phyloP scores from a whole-genome alignment of 2,113 vertebrate genomes.

The Pavo muticus region DNA sequence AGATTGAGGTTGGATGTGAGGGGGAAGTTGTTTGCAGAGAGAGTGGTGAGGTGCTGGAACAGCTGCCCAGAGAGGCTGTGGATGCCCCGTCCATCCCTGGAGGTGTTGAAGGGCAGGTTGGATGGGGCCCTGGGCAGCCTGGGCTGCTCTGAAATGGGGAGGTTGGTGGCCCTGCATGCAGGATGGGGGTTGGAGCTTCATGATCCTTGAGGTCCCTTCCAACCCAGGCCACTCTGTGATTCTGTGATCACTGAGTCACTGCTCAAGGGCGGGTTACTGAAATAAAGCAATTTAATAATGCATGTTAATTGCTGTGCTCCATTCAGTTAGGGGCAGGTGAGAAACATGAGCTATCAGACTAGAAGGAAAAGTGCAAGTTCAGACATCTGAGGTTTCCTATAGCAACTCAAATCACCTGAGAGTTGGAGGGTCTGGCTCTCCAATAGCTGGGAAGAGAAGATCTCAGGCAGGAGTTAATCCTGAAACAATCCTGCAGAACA shows the following conservation, averaged over 20 bases:
- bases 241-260: not conserved
- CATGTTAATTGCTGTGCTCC: not conserved
- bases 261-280: not conserved
- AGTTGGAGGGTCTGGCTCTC: not conserved
- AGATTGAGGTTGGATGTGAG: no score
- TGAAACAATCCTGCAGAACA: slow-evolving; percentile 16
- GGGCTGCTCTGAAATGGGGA: no score
- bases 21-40: no score
- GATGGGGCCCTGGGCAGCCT: no score
- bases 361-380: not conserved
- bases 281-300: not conserved
- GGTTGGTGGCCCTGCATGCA: no score
- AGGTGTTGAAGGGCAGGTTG: no score
- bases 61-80: no score
- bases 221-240: no score
- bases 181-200: no score
- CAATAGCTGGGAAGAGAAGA: not conserved
- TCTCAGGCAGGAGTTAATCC: slow-evolving; percentile 30
- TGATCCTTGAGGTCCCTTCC: no score
- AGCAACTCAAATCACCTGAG: not conserved
- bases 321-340: not conserved
- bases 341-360: not conserved
- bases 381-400: not conserved
- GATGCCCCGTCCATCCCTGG: no score
- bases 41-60: no score